Conservation (phyloP, 2,113 vertebrate genomes). For the Heterotilapia buettikoferi region DNA sequence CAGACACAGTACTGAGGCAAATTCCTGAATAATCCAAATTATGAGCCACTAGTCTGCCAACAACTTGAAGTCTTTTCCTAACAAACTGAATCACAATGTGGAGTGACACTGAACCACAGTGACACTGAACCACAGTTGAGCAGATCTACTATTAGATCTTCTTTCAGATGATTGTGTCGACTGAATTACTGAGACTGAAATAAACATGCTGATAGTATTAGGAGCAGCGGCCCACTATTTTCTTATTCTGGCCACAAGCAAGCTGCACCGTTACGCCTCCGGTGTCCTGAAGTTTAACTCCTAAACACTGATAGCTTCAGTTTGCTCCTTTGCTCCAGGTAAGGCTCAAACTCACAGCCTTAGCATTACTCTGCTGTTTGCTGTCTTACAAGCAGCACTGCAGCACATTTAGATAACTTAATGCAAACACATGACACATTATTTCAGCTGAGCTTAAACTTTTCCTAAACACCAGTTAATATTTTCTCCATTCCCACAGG, state of each 20-base stretch:
- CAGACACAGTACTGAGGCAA: neutral
- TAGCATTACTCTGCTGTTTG: neutral
- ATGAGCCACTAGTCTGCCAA: neutral
- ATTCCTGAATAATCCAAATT: neutral
- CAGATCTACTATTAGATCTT: neutral
- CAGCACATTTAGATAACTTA: neutral
- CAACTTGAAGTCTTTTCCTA: neutral
- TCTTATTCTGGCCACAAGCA: neutral
- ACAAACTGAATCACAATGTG: neutral
- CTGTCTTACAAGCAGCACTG: constrained; percentile 26
- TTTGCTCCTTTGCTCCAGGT: constrained; percentile 5
- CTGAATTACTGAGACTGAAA: neutral
- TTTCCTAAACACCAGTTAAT: neutral
- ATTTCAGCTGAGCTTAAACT: neutral
- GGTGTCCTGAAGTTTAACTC: neutral
- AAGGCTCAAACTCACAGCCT: constrained; percentile 33
- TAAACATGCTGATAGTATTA: neutral
- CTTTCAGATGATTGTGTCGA: neutral
- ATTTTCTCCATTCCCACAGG: neutral
- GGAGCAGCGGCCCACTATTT: neutral
- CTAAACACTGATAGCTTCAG: neutral
- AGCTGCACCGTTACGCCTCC: neutral
- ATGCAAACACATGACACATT: neutral
- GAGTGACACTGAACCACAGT: neutral
- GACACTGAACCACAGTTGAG: neutral